phyloP scores from a whole-genome alignment of 1,140 invertebrate genomes.

The Diploscapter pachys region DNA sequence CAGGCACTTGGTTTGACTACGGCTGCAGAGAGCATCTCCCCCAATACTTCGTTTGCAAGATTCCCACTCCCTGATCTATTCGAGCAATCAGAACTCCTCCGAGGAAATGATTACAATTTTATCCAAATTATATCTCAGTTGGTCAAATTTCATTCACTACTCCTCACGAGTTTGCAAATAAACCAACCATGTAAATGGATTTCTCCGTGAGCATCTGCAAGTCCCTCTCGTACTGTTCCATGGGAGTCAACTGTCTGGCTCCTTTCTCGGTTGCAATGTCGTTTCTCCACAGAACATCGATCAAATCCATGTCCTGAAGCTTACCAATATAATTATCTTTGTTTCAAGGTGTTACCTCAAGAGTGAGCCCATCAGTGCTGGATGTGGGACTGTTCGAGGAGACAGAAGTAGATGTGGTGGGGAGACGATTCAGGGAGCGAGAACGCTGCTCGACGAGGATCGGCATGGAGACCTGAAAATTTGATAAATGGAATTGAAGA shows the following conservation, averaged over 20 bases:
- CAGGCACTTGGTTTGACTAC: slow-evolving; percentile 55
- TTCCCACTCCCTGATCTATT: slow-evolving; percentile 15
- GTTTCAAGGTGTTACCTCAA: neutral
- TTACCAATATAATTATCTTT: neutral
- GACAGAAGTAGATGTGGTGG: neutral
- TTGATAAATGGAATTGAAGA: neutral
- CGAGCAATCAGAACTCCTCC: neutral
- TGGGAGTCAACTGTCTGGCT: slow-evolving; percentile 1
- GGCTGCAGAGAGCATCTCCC: slow-evolving; percentile 46
- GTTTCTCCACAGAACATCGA: slow-evolving; percentile 51
- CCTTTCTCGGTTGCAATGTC: slow-evolving; percentile 57
- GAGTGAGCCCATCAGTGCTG: slow-evolving; percentile 1
- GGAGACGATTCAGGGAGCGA: neutral
- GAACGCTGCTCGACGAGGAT: neutral
- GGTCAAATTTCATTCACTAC: neutral
- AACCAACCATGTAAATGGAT: slow-evolving; percentile 38
- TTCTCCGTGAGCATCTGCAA: slow-evolving; percentile 55
- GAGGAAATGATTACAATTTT: too few relatives aligned
- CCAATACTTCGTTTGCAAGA: slow-evolving; percentile 55
- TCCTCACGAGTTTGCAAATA: neutral
- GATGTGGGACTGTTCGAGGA: neutral
- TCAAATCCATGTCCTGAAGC: slow-evolving; percentile 54
- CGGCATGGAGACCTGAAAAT: slow-evolving; percentile 14
- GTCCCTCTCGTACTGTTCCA: slow-evolving; percentile 50
- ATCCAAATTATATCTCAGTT: too few relatives aligned